Base-by-base conservation (phyloP, 2,113 vertebrate species). In the Rhabdomys dilectus region DNA sequence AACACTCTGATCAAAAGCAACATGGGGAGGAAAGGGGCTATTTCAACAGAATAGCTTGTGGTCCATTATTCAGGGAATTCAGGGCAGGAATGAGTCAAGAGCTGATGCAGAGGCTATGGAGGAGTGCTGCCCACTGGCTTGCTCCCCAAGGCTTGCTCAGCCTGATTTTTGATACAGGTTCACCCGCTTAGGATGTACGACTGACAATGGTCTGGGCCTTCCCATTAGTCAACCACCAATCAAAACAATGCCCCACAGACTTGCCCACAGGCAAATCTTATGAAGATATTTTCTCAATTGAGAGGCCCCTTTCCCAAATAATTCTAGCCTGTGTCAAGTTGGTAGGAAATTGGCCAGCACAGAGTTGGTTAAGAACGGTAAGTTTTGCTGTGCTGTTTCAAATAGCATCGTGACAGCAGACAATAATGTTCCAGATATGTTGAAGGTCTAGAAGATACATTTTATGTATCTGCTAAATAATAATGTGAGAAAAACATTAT, bases 401-500 rank as follows among this genome's bases (percentile, higher is more conserved):
- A 48, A 48, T 9, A 66, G 62, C 36, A 85, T 11, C 45, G 60
- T 86, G 42, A 66, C 13, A 48, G 15, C 17, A 17, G 84, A 36
- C 10, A 51, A 78, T 64, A 78, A n/a, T 48, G 12, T 66, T 51
- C 21, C 31, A 45, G 9, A n/a, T 21, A 78, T n/a, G 31, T 16
- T 21, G 48, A 78, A 90, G 7, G 88, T 11, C 26, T 75, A 89
- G 36, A 4, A 48, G 4, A 48, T 6, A 51, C 34, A 48, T 48
- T 87, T 68, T 64, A 48, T 48, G 12, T 24, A 45, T 64, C 29
- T 45, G 56, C 31, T 90, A 75, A 89, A 89, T 48, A 77, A 48
- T 91, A 93, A 73, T 6, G 42, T n/a, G 81, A 91, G 31, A 29
- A 91, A 88, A 93, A 87, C 53, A 96, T 56, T 39, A 62, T 8